These are phyloP conservation scores for Acanthoscelides obtectus DNA, from an alignment of 2,888 invertebrate genomes.

Conservation along the genomic window DNA sequence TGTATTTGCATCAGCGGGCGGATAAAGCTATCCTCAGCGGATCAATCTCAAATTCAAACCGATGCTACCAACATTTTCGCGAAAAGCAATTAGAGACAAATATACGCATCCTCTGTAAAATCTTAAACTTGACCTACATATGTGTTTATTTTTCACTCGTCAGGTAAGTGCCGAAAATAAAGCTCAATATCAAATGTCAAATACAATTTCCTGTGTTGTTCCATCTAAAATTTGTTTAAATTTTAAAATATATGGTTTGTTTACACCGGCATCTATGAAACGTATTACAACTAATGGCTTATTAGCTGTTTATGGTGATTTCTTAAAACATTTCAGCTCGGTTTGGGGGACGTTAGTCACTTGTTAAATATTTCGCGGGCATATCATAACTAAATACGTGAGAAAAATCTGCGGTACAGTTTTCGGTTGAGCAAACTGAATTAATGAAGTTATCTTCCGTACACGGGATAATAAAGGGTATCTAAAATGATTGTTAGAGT, in stretches of 20 bases:
- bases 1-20: too few relatives aligned
- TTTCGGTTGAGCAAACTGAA: neutral
- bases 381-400: neutral
- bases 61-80: neutral
- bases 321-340: neutral
- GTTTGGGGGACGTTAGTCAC: neutral
- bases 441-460: neutral
- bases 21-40: too few relatives aligned
- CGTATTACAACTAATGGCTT: neutral
- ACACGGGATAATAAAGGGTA: neutral
- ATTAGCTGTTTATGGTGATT: neutral
- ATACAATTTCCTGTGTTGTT: constrained; percentile 7
- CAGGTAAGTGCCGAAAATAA: neutral
- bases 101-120: neutral
- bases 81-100: neutral
- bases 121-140: neutral
- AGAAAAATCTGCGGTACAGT: neutral
- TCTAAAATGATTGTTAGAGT: neutral
- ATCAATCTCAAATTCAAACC: too few relatives aligned
- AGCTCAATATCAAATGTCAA: neutral
- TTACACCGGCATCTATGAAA: constrained; percentile 1
- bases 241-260: constrained; percentile 6
- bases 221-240: neutral
- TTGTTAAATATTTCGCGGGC: neutral
- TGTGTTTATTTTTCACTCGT: neutral